Conservation (phyloP, 1,140 invertebrate species). For the Oncopodura yosiiana region DNA sequence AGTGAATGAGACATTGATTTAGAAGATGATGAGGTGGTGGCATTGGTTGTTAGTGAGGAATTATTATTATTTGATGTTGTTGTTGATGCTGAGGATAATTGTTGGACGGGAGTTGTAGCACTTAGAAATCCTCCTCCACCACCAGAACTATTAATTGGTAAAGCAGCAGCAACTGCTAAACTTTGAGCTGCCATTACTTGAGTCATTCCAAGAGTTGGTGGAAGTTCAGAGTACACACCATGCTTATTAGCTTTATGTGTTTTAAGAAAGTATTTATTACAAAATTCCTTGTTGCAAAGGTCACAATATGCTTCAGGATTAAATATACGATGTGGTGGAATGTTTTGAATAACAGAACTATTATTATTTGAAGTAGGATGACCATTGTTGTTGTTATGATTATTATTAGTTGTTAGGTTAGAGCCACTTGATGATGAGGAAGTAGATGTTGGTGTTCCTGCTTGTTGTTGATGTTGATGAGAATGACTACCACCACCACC, state of each 20-base stretch:
- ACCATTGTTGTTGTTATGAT: not conserved
- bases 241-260: constrained; percentile 94
- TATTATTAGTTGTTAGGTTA: constrained; percentile 3
- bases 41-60: not conserved
- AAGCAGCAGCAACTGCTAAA: not conserved
- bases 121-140: too few relatives aligned
- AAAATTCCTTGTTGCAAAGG: constrained; percentile 96
- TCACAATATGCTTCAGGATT: constrained; percentile 84
- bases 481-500: not conserved
- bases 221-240: constrained; percentile 76
- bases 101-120: constrained; percentile 1
- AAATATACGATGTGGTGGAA: constrained; percentile 66
- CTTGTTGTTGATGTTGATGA: constrained; percentile 5
- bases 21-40: constrained; percentile 1
- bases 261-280: constrained; percentile 99
- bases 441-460: constrained; percentile 28
- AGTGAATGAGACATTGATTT: not conserved
- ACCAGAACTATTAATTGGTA: not conserved
- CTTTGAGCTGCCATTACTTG: not conserved
- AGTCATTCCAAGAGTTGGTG: constrained; percentile 40
- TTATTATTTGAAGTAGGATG: constrained; percentile 4
- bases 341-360: constrained; percentile 16
- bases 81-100: not conserved
- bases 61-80: not conserved
- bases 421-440: constrained; percentile 19